Base-by-base conservation (phyloP, 2,797 vertebrate genomes). In the Amniataba percoides region DNA sequence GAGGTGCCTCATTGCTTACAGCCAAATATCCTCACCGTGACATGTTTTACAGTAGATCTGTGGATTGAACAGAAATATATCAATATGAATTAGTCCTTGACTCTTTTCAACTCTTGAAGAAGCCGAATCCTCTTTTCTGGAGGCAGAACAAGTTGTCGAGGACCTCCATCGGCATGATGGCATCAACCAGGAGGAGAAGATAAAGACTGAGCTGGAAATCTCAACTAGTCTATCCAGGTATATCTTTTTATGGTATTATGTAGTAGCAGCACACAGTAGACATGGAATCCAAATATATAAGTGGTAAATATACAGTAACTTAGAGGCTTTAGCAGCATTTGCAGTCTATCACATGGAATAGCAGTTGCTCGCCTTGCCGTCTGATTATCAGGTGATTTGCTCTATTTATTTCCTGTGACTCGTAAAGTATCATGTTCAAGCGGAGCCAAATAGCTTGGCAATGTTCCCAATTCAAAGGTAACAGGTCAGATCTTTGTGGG, bases 161-260 rank as follows among this genome's bases (percentile, higher is more conserved):
- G 90, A 95, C 61, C 92, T 96, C 83, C 80, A 88, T 60, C 90
- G 92, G 2, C 71, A 74, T 0, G 62, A 70, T 59, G 90, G 73
- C 57, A 86, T 95, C 14, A 55, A 52, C 36, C 81, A 88, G 42
- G 93, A 95, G 48, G 92, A 96, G 66, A 93, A 88, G 89, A 71
- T 82, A 6, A 86, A 91, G 72, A 90, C 72, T 15, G 87, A 95
- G 55, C 87, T 90, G 5, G 87, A 87, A 61, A 93, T 96, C 81
- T 87, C 82, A 40, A 71, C 89, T 56, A 83, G 88, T 31, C 85
- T 95, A 12, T 94, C 80, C 81, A 95, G 93, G 95, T 42, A 11
- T 31, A n/a, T 31, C 5, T 42, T 65, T 58, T 23, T 1, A 2
- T 18, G 1, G 0, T 60, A 13, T 19, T 14, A 11, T 43, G 31